Evolutionary conservation across 2,797 vertebrate species (phyloP).

Genomic region (Emys orbicularis): DNA sequence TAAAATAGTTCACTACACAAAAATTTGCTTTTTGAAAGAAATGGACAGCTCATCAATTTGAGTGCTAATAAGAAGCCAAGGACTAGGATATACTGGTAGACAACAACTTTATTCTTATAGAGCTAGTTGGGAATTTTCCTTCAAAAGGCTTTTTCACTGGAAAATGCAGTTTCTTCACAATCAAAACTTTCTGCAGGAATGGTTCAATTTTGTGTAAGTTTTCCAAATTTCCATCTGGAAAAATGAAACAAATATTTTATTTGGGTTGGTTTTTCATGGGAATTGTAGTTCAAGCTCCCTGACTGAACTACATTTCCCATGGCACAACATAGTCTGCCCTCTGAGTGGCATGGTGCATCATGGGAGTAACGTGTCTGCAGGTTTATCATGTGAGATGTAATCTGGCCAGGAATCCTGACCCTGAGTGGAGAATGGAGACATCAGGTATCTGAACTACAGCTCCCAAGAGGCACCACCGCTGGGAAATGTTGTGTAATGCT

Average conservation of each 20-base stretch:
- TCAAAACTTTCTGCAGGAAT: background rate
- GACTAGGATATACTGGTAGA: background rate
- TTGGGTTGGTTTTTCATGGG: background rate
- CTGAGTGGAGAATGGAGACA: background rate
- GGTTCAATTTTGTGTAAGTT: background rate
- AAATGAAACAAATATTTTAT: background rate
- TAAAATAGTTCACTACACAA: background rate
- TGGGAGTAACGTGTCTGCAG: background rate
- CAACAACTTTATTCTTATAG: background rate
- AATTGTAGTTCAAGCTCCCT: background rate
- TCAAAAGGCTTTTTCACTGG: background rate
- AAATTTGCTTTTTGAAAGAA: background rate
- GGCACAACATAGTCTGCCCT: background rate
- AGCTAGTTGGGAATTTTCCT: background rate
- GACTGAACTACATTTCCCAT: background rate
- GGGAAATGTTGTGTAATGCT: background rate
- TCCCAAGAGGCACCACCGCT: background rate
- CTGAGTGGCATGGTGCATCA: background rate
- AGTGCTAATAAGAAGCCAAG: background rate
- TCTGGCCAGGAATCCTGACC: background rate
- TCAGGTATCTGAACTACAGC: background rate
- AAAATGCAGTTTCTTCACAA: background rate
- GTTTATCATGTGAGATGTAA: background rate
- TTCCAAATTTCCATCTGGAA: background rate
- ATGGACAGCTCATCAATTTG: background rate